These are phyloP conservation scores for Boloria selene DNA, from an alignment of 2,888 invertebrate species.

Conservation along the genomic window DNA sequence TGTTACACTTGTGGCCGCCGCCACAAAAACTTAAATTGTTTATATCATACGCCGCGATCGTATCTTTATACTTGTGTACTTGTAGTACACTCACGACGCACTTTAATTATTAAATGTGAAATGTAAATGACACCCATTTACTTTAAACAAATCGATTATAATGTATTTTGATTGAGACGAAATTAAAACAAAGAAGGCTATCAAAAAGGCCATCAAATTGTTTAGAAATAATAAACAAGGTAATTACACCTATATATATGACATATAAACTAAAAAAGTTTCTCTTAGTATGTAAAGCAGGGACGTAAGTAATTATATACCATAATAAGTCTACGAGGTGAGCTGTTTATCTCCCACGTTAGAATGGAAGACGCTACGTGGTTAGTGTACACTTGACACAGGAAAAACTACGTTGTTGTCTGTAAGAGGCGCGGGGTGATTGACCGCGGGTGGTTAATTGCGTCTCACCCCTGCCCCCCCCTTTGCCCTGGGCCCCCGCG, in stretches of 20 bases:
- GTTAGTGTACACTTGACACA: conserved; percentile 19
- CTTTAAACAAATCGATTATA: too few species aligned
- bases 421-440: conserved; percentile 57
- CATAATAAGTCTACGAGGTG: background rate
- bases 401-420: conserved; percentile 32
- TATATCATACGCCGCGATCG: background rate
- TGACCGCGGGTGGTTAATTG: conserved; percentile 75
- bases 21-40: conserved; percentile 1
- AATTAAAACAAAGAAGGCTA: too few species aligned
- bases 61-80: background rate
- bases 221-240: too few species aligned
- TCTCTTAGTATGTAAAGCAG: too few species aligned
- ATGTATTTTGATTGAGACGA: too few species aligned
- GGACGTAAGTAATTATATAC: too few species aligned
- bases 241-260: too few species aligned
- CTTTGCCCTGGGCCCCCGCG: conserved; percentile 31
- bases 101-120: background rate
- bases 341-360: background rate
- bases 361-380: background rate
- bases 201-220: too few species aligned
- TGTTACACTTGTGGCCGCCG: background rate
- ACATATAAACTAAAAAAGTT: too few species aligned
- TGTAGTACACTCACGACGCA: background rate
- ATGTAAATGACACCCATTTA: background rate
- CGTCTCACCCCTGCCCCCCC: conserved; percentile 47